phyloP scores from a whole-genome alignment of 2,113 vertebrate genomes.

The Menura novaehollandiae region DNA sequence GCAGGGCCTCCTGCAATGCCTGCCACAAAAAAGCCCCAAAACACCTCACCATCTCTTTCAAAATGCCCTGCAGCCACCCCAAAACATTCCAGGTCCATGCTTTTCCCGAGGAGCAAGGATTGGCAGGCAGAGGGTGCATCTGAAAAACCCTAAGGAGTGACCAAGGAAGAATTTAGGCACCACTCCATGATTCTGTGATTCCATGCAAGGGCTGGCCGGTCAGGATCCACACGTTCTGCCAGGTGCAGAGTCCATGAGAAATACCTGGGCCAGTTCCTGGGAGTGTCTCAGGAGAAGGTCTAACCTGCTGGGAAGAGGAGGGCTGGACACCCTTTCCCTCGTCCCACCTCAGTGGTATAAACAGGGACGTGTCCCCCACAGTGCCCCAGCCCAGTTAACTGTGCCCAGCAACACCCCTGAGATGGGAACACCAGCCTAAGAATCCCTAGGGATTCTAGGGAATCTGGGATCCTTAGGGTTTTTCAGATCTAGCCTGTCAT shows the following conservation, averaged over 20 bases:
- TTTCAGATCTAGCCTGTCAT: background rate
- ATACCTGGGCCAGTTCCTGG: background rate
- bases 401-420: background rate
- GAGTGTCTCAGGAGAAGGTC: background rate
- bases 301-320: background rate
- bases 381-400: background rate
- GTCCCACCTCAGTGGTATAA: background rate
- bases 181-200: too few relatives aligned
- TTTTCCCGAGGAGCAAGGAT: background rate
- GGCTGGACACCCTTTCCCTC: background rate
- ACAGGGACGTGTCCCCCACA: background rate
- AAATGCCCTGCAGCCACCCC: background rate
- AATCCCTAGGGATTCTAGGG: background rate
- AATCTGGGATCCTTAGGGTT: background rate
- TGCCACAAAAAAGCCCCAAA: background rate
- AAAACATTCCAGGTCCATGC: background rate
- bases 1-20: background rate
- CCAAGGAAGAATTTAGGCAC: background rate
- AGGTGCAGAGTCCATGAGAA: background rate
- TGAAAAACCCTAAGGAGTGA: background rate
- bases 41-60: background rate
- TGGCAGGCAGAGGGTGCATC: background rate
- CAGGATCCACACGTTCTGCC: background rate
- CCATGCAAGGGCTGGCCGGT: background rate
- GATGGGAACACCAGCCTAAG: background rate